A percentile compares a stretch with the other conserved stretches of the same genome.
Conservation (phyloP, 2,888 invertebrate genomes). For the Ochropleura leucogaster region DNA sequence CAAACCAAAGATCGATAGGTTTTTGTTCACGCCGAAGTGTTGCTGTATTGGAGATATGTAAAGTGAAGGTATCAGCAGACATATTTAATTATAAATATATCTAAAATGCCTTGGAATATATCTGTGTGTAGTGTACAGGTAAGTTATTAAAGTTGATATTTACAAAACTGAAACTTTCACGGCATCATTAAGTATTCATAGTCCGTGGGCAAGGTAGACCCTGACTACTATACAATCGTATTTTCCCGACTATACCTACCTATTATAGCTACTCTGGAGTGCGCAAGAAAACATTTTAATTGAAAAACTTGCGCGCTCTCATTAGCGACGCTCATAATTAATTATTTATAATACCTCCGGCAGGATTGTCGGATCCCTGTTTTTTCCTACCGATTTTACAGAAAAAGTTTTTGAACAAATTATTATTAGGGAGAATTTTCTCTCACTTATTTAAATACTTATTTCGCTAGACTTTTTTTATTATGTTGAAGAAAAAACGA, state of each 20-base stretch:
- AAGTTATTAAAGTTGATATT: too few relatives aligned
- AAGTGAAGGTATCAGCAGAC: too few relatives aligned
- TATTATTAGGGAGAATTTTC: not conserved
- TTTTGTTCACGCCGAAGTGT: too few relatives aligned
- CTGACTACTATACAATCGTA: not conserved
- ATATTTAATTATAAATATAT: too few relatives aligned
- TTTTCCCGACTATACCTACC: not conserved
- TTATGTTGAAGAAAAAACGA: not conserved
- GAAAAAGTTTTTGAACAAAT: constrained; percentile 24
- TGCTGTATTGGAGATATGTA: too few relatives aligned
- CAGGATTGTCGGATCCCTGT: constrained; percentile 29
- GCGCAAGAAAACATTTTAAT: constrained; percentile 64
- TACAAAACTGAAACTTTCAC: too few relatives aligned
- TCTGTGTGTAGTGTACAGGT: too few relatives aligned
- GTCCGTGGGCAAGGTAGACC: not conserved
- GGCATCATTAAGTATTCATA: too few relatives aligned
- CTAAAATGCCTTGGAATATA: too few relatives aligned
- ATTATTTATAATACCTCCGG: constrained; percentile 64
- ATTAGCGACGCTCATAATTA: constrained; percentile 63
- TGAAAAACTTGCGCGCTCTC: constrained; percentile 67
- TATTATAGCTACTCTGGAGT: not conserved
- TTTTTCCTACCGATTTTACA: constrained; percentile 21
- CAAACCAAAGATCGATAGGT: too few relatives aligned
- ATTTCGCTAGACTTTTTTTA: not conserved
- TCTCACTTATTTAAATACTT: constrained; percentile 7